Evolutionary conservation across 2,888 invertebrate species (phyloP).

Genomic region (Dicranocentrus wangi): DNA sequence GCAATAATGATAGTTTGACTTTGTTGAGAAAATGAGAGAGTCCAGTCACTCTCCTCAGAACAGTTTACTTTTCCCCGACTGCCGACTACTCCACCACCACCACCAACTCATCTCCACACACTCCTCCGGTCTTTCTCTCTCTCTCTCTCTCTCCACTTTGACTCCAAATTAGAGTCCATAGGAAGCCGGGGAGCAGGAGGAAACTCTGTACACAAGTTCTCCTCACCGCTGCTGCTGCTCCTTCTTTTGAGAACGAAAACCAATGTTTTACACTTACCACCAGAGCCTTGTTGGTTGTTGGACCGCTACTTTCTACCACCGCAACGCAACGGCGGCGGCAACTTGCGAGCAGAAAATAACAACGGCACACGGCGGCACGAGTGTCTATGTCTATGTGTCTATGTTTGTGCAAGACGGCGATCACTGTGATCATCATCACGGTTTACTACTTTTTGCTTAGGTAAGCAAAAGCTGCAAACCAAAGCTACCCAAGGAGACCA

Average conservation of each 20-base stretch:
- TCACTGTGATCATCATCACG: slow-evolving; percentile 42
- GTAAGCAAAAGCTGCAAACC: slow-evolving; percentile 54
- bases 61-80: slow-evolving; percentile 5
- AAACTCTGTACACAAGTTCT: no score
- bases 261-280: slow-evolving; percentile 59
- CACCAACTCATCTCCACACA: no score
- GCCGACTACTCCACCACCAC: slow-evolving; percentile 16
- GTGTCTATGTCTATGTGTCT: no score
- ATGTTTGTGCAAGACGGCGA: slow-evolving; percentile 14
- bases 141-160: no score
- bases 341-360: slow-evolving; percentile 12
- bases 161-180: no score
- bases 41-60: slow-evolving; percentile 5
- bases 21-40: slow-evolving; percentile 40
- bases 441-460: slow-evolving; percentile 60
- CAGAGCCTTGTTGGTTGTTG: no score
- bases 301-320: background rate
- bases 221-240: no score
- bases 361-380: no score
- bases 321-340: background rate
- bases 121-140: no score
- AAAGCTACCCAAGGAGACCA: slow-evolving; percentile 28
- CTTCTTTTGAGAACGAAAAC: slow-evolving; percentile 46
- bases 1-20: slow-evolving; percentile 56
- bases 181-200: no score